Conservation (phyloP, 2,888 invertebrate genomes). For the Hipparchia semele region DNA sequence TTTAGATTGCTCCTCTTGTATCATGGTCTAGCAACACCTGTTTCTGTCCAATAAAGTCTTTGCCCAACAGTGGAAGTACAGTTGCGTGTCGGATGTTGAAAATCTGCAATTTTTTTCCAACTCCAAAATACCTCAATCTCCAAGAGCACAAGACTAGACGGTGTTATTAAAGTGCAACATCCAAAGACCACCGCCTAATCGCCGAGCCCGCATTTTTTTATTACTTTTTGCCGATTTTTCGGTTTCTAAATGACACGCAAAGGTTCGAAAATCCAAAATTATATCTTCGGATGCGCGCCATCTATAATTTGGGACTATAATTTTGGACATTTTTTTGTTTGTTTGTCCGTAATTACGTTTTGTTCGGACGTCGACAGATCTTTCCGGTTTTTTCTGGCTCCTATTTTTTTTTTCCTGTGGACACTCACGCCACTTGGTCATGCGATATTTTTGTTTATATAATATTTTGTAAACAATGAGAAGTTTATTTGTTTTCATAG, state of each 20-base stretch:
- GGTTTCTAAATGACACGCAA: constrained; percentile 58
- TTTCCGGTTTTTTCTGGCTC: constrained; percentile 42
- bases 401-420: constrained; percentile 33
- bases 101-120: not conserved
- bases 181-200: constrained; percentile 46
- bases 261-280: constrained; percentile 51
- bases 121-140: not conserved
- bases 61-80: not conserved
- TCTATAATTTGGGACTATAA: constrained; percentile 73
- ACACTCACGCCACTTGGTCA: constrained; percentile 27
- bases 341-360: constrained; percentile 60
- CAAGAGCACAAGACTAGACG: constrained; percentile 26
- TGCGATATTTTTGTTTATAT: constrained; percentile 20
- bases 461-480: constrained; percentile 7
- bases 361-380: constrained; percentile 46
- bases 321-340: constrained; percentile 59
- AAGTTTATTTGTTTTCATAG: not conserved
- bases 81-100: not conserved
- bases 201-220: constrained; percentile 26
- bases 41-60: too few relatives aligned
- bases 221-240: constrained; percentile 40
- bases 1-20: too few relatives aligned
- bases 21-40: too few relatives aligned
- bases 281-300: constrained; percentile 51
- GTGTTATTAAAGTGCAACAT: constrained; percentile 31